Evolutionary conservation across 1,140 invertebrate genomes (phyloP), one percentile per base, ranked within the genome.

Genomic region (Micrasema minimum): DNA sequence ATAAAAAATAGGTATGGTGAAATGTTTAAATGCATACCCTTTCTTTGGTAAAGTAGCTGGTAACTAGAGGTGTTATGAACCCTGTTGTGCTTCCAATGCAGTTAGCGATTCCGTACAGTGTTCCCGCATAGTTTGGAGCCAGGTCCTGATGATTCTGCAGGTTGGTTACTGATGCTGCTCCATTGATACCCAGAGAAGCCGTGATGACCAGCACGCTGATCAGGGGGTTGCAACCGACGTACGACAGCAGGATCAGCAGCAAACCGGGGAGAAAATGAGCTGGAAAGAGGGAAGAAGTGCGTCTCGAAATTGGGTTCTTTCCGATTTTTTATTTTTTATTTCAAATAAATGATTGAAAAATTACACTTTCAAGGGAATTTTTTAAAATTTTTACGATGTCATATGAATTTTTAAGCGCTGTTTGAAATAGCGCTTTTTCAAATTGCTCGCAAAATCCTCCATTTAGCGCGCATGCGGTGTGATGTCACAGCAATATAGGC

Each of bases 121-220:
- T 89, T 38, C 91, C 91, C 16, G 93, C 93, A 83, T 88, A 93
- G 80, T 93, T 95, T 0, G 84, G 84, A 0, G 93, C 91, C 37
- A 95, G 82, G 81, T 95, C 93, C 81, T 96, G 90, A 71, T 93
- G 92, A 79, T 96, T 96, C 76, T 92, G 90, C 77, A 93, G 86
- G 81, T 89, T 95, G 0, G 93, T 94, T 57, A 93, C 86, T 18
- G 92, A 93, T 0, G 92, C 91, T 43, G 94, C 93, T 0, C 94
- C 94, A 71, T 94, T 94, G 16, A 93, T 87, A 1, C 92, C 90
- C 74, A 95, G 85, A 0, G 93, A 92, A 43, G 91, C 76, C 11
- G 91, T 91, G 68, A 93, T 85, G 74, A 93, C 85, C 1, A 86
- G 75, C 0, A 93, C 87, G 6, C 90, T 89, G 20, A 87, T 74